Evolutionary conservation across 1,140 invertebrate species (phyloP), one percentile per base, ranked within the genome.

Genomic region (Drosophila rhopaloa): DNA sequence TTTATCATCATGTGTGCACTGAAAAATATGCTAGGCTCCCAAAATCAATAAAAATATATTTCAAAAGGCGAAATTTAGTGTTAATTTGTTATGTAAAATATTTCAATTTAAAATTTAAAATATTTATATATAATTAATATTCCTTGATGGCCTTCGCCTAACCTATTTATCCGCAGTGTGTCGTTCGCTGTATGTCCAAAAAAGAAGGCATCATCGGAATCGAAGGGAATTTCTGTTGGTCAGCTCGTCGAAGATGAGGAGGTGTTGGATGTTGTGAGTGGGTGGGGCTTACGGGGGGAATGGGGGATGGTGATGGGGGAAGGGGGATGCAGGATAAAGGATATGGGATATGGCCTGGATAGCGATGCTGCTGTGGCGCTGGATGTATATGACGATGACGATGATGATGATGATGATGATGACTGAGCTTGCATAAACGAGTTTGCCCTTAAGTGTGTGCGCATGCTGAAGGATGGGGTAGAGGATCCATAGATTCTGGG

Each of bases 391-490:
- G 40, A 9, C 0, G 58, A 27, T 41, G 50, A 27, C 4, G 40
- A 51, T 57, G 44, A 9, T 13, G 16, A 56, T 13, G 16, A 56
- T 65, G 70, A 60, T 78, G 78, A 76, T 82, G 79, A 85, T 82
- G 83, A 82, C 75, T 88, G 83, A 78, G 82, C 75, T 88, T 86
- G 82, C 83, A 88, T 86, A 88, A 86, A 73, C 76, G 83, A 73
- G 83, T 86, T 88, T 68, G 65, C 66, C 66, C 70, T 88, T 82
- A 86, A 86, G 81, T 85, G 82, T 86, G 67, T 74, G 79, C 61
- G 68, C 79, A 61, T 76, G 47, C 27, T 57, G 53, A 38, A 55
- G 65, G n/a, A 48, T 51, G 59, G 59, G n/a, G 29, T 29, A 11
- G 19, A 9, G n/a, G 3, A 38, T 47, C 58, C 32, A 24, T 29